These are phyloP conservation scores for Sarcophaga peregrina DNA, from an alignment of 1,140 invertebrate genomes.

Conservation along the genomic window DNA sequence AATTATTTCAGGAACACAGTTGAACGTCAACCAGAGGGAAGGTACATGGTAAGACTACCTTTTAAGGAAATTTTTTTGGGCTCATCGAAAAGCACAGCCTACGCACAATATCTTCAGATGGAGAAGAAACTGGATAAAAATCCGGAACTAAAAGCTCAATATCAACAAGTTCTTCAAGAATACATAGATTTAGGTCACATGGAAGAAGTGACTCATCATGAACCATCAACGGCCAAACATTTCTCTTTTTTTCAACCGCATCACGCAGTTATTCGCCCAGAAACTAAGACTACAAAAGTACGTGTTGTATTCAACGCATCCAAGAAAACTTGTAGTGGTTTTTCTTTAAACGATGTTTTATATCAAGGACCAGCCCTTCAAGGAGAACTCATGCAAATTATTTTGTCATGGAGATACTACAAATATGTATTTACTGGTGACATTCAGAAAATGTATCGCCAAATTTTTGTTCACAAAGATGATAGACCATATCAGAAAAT, in stretches of 20 bases:
- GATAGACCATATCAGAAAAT: too few relatives aligned
- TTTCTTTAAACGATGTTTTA: conserved; percentile 29
- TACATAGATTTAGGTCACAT: conserved; percentile 32
- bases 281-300: conserved; percentile 29
- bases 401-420: conserved; percentile 17
- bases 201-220: background rate
- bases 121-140: background rate
- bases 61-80: background rate
- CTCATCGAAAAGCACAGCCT: background rate
- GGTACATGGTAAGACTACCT: conserved; percentile 7
- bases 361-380: conserved; percentile 15
- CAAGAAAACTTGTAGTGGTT: background rate
- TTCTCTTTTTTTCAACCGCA: background rate
- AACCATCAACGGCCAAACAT: background rate
- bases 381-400: background rate
- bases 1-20: background rate
- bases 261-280: conserved; percentile 1
- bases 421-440: conserved; percentile 29
- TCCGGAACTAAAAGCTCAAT: conserved; percentile 2
- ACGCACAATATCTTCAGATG: conserved; percentile 17
- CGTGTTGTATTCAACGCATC: conserved; percentile 35
- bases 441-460: conserved; percentile 41
- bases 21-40: background rate
- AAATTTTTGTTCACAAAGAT: conserved; percentile 42
- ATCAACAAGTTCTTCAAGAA: conserved; percentile 33